Base-by-base conservation (phyloP, 2,888 invertebrate genomes). In the Craniophora ligustri region DNA sequence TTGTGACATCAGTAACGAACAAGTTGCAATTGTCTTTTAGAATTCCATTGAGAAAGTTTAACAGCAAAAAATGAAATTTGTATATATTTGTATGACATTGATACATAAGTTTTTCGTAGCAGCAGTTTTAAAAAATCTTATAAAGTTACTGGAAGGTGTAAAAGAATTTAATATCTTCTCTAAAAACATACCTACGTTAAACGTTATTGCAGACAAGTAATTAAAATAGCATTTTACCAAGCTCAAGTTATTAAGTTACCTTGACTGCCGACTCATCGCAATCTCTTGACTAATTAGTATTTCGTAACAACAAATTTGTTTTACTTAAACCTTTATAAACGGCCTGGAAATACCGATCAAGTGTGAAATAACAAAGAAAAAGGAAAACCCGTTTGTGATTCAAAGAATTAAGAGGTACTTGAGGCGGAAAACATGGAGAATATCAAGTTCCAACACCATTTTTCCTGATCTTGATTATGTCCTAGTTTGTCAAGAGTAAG, bases 1-100 rank as follows among this genome's bases (percentile, higher is more conserved):
- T n/a, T n/a, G 65, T 74, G 72, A 72, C 73, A 69, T 73, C 73
- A 72, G 65, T 51, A 28, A 15, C 28, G 36, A 36, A 15, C 31
- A 39, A 38, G 34, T 21, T 31, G 32, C 50, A 47, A 35, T 48
- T 58, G 40, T 57, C 19, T 21, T 15, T 36, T 41, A 50, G 8
- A 23, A 54, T 46, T 19, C 34, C 31, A 53, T 41, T 49, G 57
- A 49, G 68, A 72, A 67, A 72, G 69, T 46, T 56, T 4, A 4
- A 26, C n/a, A 5, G 4, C 46, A 48, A 39, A 35, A 44, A 21
- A 14, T 30, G 5, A 23, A 10, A 23, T 7, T 2, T 7, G n/a
- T n/a, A n/a, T n/a, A n/a, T n/a, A n/a, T n/a, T n/a, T n/a, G n/a
- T n/a, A n/a, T n/a, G n/a, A n/a, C n/a, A n/a, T n/a, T n/a, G n/a